Conservation (phyloP, 2,797 vertebrate genomes). For the Chaenodraco wilsoni region DNA sequence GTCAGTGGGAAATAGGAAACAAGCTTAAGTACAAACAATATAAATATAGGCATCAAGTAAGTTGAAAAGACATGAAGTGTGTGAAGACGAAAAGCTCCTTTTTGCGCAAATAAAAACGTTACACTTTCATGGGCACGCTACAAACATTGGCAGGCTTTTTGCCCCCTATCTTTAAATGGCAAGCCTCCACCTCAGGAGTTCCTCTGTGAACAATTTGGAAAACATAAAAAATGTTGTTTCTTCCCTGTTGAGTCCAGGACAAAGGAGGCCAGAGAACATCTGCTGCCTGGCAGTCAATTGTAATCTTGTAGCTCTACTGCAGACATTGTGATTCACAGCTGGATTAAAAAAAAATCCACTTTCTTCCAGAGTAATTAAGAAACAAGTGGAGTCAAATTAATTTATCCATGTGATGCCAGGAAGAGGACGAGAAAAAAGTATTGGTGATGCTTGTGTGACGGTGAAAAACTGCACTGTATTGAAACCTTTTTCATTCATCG, state of each 20-base stretch:
- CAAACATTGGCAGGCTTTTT: background rate
- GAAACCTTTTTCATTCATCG: background rate
- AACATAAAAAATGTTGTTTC: slow-evolving; percentile 14
- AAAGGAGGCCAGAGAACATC: slow-evolving; percentile 35
- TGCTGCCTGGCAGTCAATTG: slow-evolving; percentile 23
- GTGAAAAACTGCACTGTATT: background rate
- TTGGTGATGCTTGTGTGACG: background rate
- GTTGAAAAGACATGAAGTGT: background rate
- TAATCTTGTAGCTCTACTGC: slow-evolving; percentile 18
- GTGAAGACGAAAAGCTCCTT: slow-evolving; percentile 1
- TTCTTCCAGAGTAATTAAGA: slow-evolving; percentile 34
- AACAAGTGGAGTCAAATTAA: slow-evolving; percentile 28
- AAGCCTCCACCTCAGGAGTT: slow-evolving; percentile 18
- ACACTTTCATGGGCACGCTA: background rate
- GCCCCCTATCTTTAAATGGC: slow-evolving; percentile 15
- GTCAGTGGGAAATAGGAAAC: background rate
- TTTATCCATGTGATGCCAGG: slow-evolving; percentile 17
- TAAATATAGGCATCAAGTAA: slow-evolving; percentile 2
- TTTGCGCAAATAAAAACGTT: slow-evolving; percentile 28
- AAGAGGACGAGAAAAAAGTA: background rate
- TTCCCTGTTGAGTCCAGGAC: slow-evolving; percentile 26
- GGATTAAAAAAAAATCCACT: slow-evolving; percentile 8
- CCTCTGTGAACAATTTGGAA: slow-evolving; percentile 9
- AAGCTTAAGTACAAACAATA: slow-evolving; percentile 16
- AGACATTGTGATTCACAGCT: slow-evolving; percentile 46